Percentiles rank a stretch among this genome's conserved stretches.
phyloP scores from a whole-genome alignment of 2,888 invertebrate genomes.

The Nyleta sp. region DNA sequence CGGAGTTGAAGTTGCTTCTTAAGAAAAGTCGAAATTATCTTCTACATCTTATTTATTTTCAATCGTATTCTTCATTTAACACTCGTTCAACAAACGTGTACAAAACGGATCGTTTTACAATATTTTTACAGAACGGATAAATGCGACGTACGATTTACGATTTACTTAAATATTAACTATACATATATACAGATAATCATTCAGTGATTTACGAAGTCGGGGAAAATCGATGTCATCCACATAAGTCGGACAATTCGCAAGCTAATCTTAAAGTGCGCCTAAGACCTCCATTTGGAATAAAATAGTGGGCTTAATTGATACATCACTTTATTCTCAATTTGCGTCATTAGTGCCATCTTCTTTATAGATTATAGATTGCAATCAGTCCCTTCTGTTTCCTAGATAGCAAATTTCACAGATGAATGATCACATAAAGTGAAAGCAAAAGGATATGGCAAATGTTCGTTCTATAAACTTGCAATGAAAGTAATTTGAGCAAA shows the following conservation, averaged over 20 bases:
- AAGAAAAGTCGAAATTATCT: too few species aligned
- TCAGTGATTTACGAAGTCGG: constrained; percentile 3
- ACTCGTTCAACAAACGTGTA: too few species aligned
- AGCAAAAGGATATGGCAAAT: background rate
- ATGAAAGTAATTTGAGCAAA: too few species aligned
- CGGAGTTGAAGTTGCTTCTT: too few species aligned
- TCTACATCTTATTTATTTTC: too few species aligned
- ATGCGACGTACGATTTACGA: background rate
- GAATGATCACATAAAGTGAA: background rate
- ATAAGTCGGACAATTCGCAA: constrained; percentile 1
- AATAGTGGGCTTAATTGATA: constrained; percentile 20
- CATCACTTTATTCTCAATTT: constrained; percentile 25
- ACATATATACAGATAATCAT: constrained; percentile 33
- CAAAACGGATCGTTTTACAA: too few species aligned
- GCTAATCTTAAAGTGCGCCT: background rate
- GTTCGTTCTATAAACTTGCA: too few species aligned
- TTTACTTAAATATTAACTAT: constrained; percentile 32
- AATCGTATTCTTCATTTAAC: too few species aligned
- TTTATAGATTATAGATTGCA: constrained; percentile 26
- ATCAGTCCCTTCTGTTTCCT: constrained; percentile 31
- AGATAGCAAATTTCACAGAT: constrained; percentile 3
- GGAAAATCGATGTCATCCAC: constrained; percentile 13
- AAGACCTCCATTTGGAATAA: constrained; percentile 4
- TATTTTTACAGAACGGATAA: background rate
- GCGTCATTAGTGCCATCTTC: constrained; percentile 12